phyloP scores from a whole-genome alignment of 2,113 vertebrate genomes.

The Pleuronectes platessa region DNA sequence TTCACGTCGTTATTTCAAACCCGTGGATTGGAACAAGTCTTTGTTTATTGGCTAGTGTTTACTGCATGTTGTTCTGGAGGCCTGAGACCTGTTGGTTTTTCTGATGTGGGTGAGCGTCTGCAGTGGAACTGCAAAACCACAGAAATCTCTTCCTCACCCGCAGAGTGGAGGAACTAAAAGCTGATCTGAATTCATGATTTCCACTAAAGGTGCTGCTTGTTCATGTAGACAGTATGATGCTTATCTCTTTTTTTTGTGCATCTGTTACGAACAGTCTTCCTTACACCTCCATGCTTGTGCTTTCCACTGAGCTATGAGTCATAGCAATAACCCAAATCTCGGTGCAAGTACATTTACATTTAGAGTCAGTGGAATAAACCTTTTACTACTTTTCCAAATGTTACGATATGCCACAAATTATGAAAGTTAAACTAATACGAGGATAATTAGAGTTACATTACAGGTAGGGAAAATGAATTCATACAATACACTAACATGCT shows the following conservation, averaged over 20 bases:
- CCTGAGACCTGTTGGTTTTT: background rate
- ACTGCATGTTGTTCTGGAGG: too few species aligned
- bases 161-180: slow-evolving; percentile 18
- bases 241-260: too few species aligned
- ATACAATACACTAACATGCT: background rate
- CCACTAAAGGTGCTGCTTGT: slow-evolving; percentile 12
- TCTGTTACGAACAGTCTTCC: slow-evolving; percentile 16
- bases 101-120: background rate
- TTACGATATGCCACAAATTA: too few species aligned
- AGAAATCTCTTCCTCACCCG: background rate
- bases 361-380: background rate
- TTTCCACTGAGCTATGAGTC: slow-evolving; percentile 53
- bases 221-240: slow-evolving; percentile 22
- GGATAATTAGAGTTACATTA: background rate
- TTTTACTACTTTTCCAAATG: too few species aligned
- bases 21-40: too few species aligned
- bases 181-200: slow-evolving; percentile 22
- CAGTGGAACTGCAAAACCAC: slow-evolving; percentile 15
- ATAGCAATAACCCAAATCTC: slow-evolving; percentile 9
- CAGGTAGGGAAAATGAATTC: background rate
- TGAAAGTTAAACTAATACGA: too few species aligned
- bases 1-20: too few species aligned
- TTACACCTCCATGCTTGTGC: background rate
- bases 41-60: too few species aligned
- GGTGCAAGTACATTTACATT: background rate